Evolutionary conservation across 92 coral and sea anemone genomes (phyloP), one percentile per base, ranked within the genome.

Genomic region (Zoanthus solanderi): DNA sequence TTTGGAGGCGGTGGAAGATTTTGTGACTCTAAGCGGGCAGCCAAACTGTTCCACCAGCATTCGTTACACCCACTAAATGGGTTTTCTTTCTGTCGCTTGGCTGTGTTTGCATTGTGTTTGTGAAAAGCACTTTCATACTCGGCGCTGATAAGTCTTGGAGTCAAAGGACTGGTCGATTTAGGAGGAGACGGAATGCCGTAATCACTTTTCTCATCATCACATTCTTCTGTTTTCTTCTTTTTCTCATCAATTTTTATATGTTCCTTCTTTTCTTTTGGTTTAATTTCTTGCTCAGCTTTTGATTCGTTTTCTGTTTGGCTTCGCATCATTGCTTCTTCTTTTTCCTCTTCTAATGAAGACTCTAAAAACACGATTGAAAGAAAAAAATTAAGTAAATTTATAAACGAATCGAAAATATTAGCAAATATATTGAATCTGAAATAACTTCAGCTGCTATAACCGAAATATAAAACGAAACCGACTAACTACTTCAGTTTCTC

Each of bases 1-100:
- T 95, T 95, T 5, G 98, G 98, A 15, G 98, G 98, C 0, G 94
- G 95, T 1, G 98, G 98, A 2, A 95, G 96, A 29, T 90, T 90
- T 66, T 91, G 95, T 28, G 84, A 45, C 34, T 92, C 93, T 17
- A 83, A 84, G 16, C 91, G 79, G 34, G 93, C 81, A n/a, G 88
- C 92, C 5, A 90, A 73, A 7, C 98, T 87, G 44, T 87, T 83
- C 89, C 92, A 84, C 94, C 98, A 93, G 52, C 86, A 91, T 34
- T 89, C 89, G 60, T 95, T 94, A 60, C 92, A 82, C 50, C 87
- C 83, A 11, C 81, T 18, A n/a, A 45, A 34, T 15, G 75, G 63
- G 75, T 50, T 66, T 29, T 66, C 85, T 15, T 81, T 81, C 65
- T 45, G 37, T 47, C 74, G 75, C 28, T 81, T 81, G 34, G 61